A percentile compares a stretch with the other conserved stretches of the same genome.
phyloP scores from a whole-genome alignment of 1,140 invertebrate species.

The Bombus sibiricus region DNA sequence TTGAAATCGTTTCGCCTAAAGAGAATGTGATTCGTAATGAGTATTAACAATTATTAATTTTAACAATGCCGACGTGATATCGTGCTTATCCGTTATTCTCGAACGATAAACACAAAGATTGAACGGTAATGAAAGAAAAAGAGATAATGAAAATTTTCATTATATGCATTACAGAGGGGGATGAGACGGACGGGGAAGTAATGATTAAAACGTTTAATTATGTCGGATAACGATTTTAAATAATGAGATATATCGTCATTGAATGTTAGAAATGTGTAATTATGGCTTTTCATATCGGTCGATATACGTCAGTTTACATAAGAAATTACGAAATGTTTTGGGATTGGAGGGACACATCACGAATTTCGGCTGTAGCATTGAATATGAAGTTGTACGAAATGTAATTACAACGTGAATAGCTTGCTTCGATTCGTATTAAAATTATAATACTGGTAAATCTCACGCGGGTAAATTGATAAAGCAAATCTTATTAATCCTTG shows the following conservation, averaged over 20 bases:
- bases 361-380: neutral
- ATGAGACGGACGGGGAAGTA: no score
- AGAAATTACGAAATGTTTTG: constrained; percentile 19
- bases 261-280: constrained; percentile 9
- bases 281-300: neutral
- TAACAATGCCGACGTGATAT: neutral
- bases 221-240: neutral
- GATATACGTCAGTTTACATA: neutral
- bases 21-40: neutral
- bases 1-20: neutral
- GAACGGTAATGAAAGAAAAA: neutral
- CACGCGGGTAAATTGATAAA: neutral
- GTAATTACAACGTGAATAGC: neutral
- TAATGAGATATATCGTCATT: constrained; percentile 16
- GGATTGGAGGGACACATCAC: neutral
- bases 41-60: neutral
- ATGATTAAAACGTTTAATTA: constrained; percentile 19
- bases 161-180: neutral
- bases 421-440: constrained; percentile 9
- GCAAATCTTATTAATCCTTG: constrained; percentile 4
- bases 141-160: constrained; percentile 3
- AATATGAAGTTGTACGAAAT: neutral
- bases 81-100: neutral
- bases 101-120: neutral
- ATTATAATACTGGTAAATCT: constrained; percentile 6